These are phyloP conservation scores for Blera fallax DNA, from an alignment of 2,888 invertebrate genomes.

Conservation along the genomic window DNA sequence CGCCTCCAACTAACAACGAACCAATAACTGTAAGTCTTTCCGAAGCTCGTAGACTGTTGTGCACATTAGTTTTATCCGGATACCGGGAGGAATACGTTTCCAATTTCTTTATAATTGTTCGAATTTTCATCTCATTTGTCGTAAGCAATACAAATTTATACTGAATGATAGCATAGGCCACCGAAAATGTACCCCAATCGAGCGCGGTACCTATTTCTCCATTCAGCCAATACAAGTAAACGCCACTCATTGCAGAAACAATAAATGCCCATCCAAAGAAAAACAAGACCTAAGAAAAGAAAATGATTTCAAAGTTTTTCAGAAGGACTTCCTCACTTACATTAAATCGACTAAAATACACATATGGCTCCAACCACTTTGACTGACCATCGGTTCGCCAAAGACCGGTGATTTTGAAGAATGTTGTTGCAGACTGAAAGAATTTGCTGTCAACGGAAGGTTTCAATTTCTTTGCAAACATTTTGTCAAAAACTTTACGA, in stretches of 20 bases:
- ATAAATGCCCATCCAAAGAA: conserved; percentile 49
- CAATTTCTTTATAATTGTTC: conserved; percentile 17
- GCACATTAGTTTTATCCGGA: conserved; percentile 17
- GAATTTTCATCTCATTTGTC: conserved; percentile 20
- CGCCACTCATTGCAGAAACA: conserved; percentile 41
- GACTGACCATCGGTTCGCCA: conserved; percentile 22
- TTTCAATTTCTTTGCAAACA: neutral
- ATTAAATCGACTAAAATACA: conserved; percentile 28
- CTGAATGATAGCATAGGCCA: conserved; percentile 30
- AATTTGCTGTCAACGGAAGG: neutral
- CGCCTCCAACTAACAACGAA: conserved; percentile 19
- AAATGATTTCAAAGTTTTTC: neutral
- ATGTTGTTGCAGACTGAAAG: conserved; percentile 15
- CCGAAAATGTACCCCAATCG: conserved; percentile 45
- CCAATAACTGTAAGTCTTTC: conserved; percentile 26
- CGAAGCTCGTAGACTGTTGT: neutral
- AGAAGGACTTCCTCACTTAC: neutral
- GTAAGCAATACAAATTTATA: conserved; percentile 28
- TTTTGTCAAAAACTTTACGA: neutral
- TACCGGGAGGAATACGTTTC: conserved; percentile 22
- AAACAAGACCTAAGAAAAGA: conserved; percentile 21
- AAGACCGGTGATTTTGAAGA: conserved; percentile 39
- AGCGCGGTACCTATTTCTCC: conserved; percentile 32
- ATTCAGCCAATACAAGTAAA: conserved; percentile 9
- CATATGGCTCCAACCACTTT: conserved; percentile 10